Base-by-base conservation (phyloP, 2,113 vertebrate genomes). In the Zosterops lateralis region DNA sequence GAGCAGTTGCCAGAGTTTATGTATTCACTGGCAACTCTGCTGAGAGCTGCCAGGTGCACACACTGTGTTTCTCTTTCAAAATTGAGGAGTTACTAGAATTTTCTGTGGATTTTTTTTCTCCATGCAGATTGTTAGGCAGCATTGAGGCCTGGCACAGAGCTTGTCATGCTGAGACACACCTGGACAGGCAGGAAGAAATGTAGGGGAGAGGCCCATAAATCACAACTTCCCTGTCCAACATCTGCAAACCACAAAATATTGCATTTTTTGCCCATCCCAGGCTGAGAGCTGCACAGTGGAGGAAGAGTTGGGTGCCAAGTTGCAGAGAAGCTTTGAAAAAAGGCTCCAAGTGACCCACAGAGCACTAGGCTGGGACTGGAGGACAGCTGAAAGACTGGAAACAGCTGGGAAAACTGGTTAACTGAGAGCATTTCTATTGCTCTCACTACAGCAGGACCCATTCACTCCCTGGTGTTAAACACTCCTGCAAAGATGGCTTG, bases 181-280 rank as follows among this genome's bases (percentile, higher is more conserved):
- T 92, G 90, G 71, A 73, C 4, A 7, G 72, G 57, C 24, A 76
- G n/a, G 53, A 26, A 89, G 26, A 64, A 90, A 89, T 3, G 29
- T 2, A 6, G 13, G 6, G 12, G 20, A 87, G 38, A 56, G 15
- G 21, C 38, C 10, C 48, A 67, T 66, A 84, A 93, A 94, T 62
- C 71, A 75, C 24, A 78, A 21, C 7, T 83, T 68, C 28, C 66
- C 36, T 57, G 14, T 26, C n/a, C 2, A 51, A 6, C 15, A 36
- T 21, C 45, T 71, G 19, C 22, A 34, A 0, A 5, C 8, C n/a
- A 40, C 17, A n/a, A 57, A 68, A 77, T 70, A 38, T 1, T 45
- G 19, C 1, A 3, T 1, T 16, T 68, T 24, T 68, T 65, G 36
- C n/a, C 0, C 0, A 7, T 25, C 28, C 67, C 54, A 20, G 45